A percentile compares a stretch with the other conserved stretches of the same genome.
Evolutionary conservation across 2,888 invertebrate genomes (phyloP).

Genomic region (Tiliacea aurago): DNA sequence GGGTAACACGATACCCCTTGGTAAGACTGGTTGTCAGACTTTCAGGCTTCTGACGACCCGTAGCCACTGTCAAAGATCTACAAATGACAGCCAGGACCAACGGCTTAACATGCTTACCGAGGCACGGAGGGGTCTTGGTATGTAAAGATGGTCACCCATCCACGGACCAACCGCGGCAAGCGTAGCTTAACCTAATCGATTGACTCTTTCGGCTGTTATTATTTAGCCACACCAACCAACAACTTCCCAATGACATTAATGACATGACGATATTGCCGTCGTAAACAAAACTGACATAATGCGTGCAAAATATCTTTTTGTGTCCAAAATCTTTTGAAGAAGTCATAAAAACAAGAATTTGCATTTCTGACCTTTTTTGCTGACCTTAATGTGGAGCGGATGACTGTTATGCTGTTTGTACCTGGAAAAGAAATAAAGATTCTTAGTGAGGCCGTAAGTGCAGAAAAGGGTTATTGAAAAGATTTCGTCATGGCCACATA

Average conservation of each 20-base stretch:
- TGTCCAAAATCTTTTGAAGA: constrained; percentile 30
- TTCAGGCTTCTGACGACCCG: too few species aligned
- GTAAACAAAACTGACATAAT: constrained; percentile 22
- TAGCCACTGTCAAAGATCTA: too few species aligned
- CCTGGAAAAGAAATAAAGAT: constrained; percentile 58
- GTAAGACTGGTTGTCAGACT: too few species aligned
- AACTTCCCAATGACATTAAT: constrained; percentile 20
- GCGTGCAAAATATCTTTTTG: constrained; percentile 24
- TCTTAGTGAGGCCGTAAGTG: not conserved
- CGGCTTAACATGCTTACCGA: too few species aligned
- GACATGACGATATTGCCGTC: not conserved
- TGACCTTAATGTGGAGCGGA: constrained; percentile 45
- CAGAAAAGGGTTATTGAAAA: constrained; percentile 17
- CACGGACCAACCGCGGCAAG: too few species aligned
- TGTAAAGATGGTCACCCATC: too few species aligned
- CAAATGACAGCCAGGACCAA: too few species aligned
- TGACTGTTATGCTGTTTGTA: constrained; percentile 36
- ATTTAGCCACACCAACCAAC: too few species aligned
- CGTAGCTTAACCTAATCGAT: too few species aligned
- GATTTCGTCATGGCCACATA: constrained; percentile 24
- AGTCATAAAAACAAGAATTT: constrained; percentile 27
- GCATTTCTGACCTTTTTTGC: constrained; percentile 41
- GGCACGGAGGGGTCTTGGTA: too few species aligned
- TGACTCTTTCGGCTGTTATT: too few species aligned
- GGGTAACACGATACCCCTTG: too few species aligned